Conservation (phyloP, 2,797 vertebrate genomes). For the Vultur gryphus region DNA sequence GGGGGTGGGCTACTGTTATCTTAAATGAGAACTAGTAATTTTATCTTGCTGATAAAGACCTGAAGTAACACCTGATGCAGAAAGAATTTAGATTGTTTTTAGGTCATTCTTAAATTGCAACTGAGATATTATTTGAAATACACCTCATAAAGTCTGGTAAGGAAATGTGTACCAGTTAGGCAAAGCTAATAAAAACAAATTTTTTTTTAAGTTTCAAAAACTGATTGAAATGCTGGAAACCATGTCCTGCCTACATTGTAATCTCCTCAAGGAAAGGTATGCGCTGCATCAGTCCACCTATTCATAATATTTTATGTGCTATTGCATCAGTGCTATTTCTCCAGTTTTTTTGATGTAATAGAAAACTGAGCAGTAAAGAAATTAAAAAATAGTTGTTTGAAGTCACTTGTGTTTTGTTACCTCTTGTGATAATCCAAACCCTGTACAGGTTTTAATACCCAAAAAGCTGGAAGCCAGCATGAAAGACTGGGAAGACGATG, state of each 20-base stretch:
- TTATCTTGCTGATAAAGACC: neutral
- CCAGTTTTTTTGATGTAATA: neutral
- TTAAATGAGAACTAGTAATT: neutral
- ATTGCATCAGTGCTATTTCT: neutral
- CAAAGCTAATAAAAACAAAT: neutral
- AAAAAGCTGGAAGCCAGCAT: neutral
- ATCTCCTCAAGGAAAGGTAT: neutral
- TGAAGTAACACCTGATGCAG: neutral
- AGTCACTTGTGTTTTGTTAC: neutral
- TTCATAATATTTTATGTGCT: neutral
- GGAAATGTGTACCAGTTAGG: neutral
- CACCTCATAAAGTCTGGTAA: neutral
- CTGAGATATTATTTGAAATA: neutral
- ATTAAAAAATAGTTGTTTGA: neutral
- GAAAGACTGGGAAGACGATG: neutral
- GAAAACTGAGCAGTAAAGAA: neutral
- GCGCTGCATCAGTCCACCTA: rapidly evolving
- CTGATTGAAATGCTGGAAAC: neutral
- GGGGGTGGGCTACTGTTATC: neutral
- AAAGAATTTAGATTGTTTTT: neutral
- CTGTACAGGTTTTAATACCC: neutral
- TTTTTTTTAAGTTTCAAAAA: neutral
- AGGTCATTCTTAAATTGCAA: neutral
- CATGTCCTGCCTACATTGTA: rapidly evolving
- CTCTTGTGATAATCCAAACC: neutral